Evolutionary conservation across 2,797 vertebrate genomes (phyloP).

Genomic region (Nyctalus aviator): DNA sequence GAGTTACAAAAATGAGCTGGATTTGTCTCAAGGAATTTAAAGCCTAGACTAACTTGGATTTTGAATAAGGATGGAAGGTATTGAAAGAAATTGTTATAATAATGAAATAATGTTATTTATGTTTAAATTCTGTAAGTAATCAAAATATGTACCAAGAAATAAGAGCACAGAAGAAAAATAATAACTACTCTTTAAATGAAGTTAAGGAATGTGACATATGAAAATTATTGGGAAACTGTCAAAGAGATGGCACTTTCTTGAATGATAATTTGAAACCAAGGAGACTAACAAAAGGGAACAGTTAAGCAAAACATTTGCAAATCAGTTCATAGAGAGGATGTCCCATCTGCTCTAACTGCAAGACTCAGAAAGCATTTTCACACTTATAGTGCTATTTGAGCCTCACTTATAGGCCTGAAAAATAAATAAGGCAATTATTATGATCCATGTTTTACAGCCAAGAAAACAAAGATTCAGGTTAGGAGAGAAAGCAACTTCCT

Average conservation of each 20-base stretch:
- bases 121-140: not conserved
- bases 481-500: not conserved
- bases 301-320: not conserved
- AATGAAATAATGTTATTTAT: not conserved
- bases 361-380: not conserved
- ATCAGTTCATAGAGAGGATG: not conserved
- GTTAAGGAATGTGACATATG: not conserved
- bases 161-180: not conserved
- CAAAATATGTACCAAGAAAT: not conserved
- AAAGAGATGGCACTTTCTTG: not conserved
- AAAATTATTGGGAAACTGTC: slow-evolving; percentile 3
- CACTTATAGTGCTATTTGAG: not conserved
- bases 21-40: not conserved
- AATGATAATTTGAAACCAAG: not conserved
- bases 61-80: not conserved
- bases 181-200: not conserved
- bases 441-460: not conserved
- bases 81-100: not conserved
- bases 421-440: not conserved
- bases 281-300: not conserved
- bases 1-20: not conserved
- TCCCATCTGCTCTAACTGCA: not conserved
- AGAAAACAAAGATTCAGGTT: not conserved
- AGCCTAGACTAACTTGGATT: not conserved
- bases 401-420: not conserved